Evolutionary conservation across 1,140 invertebrate species (phyloP), one percentile per base, ranked within the genome.

Genomic region (Caerostris extrusa): DNA sequence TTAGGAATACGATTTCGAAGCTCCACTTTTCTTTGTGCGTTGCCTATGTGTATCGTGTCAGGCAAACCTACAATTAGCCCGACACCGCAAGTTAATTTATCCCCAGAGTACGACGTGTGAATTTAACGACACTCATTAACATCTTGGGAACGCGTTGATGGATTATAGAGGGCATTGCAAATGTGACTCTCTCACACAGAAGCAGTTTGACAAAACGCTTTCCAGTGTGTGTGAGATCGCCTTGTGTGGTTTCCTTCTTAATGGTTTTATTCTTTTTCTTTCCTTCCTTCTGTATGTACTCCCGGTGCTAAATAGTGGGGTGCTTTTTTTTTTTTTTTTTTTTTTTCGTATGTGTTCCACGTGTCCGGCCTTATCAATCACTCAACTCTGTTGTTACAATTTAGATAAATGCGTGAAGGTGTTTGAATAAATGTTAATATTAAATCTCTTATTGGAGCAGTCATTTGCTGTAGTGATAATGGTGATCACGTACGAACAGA

Each of bases 41-140:
- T 64, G 12, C 12, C 10, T 14, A 17, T 14, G 61, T 64, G 34
- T 34, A 34, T 10, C 7, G 69, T 71, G 34, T 19, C 85, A n/a
- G 17, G 12, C 85, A 87, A 87, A 87, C 85, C 57, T n/a, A 58
- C 85, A 87, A 87, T 87, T 87, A 87, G 56, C 6, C 19, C n/a
- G 19, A 87, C 17, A 61, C 8, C n/a, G 19, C 34, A 34, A 14
- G 56, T 50, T 87, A 87, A 83, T 83, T 83, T 83, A 83, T 57
- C 56, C 53, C 81, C 53, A 4, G 53, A 57, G 81, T 83, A 57
- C 81, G 81, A 57, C 14, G 81, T 57, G 56, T 83, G 53, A 55
- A 83, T 83, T 55, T 56, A 57, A 57, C 53, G 69, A 57, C 53
- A 56, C 55, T 83, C 53, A 57, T 83, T 83, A 83, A 83, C 56